Percentiles rank a stretch among this genome's conserved stretches.
These are phyloP conservation scores for Listronotus bonariensis DNA, from an alignment of 1,140 invertebrate species.

Conservation along the genomic window DNA sequence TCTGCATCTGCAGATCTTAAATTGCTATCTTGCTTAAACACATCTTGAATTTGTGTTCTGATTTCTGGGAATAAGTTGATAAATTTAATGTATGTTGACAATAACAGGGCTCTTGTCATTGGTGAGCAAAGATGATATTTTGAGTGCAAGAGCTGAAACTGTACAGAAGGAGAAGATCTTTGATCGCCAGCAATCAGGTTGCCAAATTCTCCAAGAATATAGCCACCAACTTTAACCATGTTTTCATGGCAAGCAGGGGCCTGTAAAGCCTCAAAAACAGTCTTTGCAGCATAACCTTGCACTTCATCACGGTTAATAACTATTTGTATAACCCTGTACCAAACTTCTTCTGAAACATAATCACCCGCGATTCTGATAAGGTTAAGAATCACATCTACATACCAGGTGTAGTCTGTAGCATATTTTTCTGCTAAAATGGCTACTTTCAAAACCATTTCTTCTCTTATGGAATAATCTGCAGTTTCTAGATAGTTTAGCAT, in stretches of 20 bases:
- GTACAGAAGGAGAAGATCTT: slow-evolving; percentile 92
- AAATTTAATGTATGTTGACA: slow-evolving; percentile 99
- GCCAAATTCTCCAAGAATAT: slow-evolving; percentile 99
- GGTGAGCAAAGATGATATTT: slow-evolving; percentile 98
- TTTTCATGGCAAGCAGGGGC: slow-evolving; percentile 99
- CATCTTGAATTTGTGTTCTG: slow-evolving; percentile 93
- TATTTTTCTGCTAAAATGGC: slow-evolving; percentile 99
- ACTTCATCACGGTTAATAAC: slow-evolving; percentile 99
- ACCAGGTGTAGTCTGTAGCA: slow-evolving; percentile 99
- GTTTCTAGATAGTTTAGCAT: slow-evolving; percentile 99
- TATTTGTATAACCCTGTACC: slow-evolving; percentile 99
- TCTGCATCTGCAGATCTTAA: slow-evolving; percentile 97
- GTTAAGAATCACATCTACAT: slow-evolving; percentile 99
- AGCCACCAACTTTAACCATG: slow-evolving; percentile 99
- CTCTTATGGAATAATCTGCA: slow-evolving; percentile 98
- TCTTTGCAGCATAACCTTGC: slow-evolving; percentile 99
- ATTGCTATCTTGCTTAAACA: slow-evolving; percentile 95
- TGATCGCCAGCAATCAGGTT: slow-evolving; percentile 99
- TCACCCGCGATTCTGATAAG: slow-evolving; percentile 99
- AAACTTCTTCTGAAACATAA: slow-evolving; percentile 97
- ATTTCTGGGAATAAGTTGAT: slow-evolving; percentile 99
- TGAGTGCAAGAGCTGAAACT: slow-evolving; percentile 96
- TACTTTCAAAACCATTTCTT: slow-evolving; percentile 99
- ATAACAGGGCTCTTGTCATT: slow-evolving; percentile 90
- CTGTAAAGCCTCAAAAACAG: slow-evolving; percentile 97